phyloP scores from a whole-genome alignment of 92 coral and sea anemone genomes.

The Plumapathes pennacea region DNA sequence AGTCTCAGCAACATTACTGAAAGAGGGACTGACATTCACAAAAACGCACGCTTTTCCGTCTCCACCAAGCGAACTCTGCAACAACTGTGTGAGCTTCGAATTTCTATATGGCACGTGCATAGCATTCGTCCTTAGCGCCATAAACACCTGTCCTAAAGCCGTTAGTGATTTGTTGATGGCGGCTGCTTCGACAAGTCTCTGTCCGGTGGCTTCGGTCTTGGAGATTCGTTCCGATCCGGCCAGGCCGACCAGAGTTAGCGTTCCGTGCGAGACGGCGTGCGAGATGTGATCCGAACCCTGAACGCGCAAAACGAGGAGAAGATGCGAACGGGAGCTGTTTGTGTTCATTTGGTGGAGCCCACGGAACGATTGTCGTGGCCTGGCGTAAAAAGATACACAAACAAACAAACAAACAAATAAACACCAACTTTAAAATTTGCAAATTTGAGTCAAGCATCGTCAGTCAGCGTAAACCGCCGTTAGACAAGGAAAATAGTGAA shows the following conservation, averaged over 20 bases:
- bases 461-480: no score
- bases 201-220: conserved; percentile 89
- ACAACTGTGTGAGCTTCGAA: conserved; percentile 82
- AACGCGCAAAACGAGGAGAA: conserved; percentile 58
- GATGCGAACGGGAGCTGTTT: conserved; percentile 88
- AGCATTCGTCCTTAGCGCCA: conserved; percentile 76
- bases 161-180: conserved; percentile 88
- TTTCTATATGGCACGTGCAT: conserved; percentile 92
- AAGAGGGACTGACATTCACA: conserved; percentile 81
- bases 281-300: conserved; percentile 75
- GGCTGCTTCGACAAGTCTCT: conserved; percentile 85
- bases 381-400: no score
- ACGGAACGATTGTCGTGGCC: conserved; percentile 83
- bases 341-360: conserved; percentile 87
- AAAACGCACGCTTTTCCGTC: conserved; percentile 91
- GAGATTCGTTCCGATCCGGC: conserved; percentile 92
- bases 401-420: no score
- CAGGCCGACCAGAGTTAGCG: conserved; percentile 82
- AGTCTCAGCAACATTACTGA: conserved; percentile 70
- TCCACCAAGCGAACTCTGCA: conserved; percentile 84
- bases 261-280: conserved; percentile 72
- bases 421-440: no score
- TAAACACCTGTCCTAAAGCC: conserved; percentile 85
- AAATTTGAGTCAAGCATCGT: no score
- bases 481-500: no score